Conservation (phyloP, 2,797 vertebrate species). For the Dendrocincla tyrannina region DNA sequence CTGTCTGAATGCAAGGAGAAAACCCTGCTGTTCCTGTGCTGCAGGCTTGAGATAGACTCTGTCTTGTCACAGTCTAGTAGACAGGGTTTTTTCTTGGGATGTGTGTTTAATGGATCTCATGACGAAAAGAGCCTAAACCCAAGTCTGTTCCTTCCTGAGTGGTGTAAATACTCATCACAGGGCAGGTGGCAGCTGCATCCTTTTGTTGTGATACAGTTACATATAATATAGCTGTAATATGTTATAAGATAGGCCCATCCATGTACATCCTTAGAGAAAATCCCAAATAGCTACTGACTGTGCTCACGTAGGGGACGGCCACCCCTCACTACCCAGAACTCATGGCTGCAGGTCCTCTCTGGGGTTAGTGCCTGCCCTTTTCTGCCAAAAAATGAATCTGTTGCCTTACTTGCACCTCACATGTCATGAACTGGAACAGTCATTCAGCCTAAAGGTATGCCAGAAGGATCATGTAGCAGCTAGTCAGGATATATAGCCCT, state of each 20-base stretch:
- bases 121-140: neutral
- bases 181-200: neutral
- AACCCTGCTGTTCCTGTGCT: neutral
- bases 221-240: neutral
- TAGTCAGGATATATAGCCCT: neutral
- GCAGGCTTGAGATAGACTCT: neutral
- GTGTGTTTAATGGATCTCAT: neutral
- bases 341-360: neutral
- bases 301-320: fast-evolving
- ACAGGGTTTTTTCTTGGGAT: neutral
- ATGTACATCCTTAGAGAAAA: neutral
- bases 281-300: neutral
- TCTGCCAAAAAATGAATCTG: neutral
- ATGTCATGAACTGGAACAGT: neutral
- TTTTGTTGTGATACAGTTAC: neutral
- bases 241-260: neutral
- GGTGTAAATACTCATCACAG: neutral
- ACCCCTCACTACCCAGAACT: neutral
- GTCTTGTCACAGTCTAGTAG: neutral
- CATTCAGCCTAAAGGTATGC: neutral
- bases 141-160: neutral
- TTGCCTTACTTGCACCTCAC: neutral
- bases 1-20: neutral
- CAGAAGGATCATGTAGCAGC: neutral
- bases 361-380: neutral